A percentile compares a stretch with the other conserved stretches of the same genome.
Evolutionary conservation across 2,888 invertebrate genomes (phyloP).

Genomic region (Digitonthophagus gazella): DNA sequence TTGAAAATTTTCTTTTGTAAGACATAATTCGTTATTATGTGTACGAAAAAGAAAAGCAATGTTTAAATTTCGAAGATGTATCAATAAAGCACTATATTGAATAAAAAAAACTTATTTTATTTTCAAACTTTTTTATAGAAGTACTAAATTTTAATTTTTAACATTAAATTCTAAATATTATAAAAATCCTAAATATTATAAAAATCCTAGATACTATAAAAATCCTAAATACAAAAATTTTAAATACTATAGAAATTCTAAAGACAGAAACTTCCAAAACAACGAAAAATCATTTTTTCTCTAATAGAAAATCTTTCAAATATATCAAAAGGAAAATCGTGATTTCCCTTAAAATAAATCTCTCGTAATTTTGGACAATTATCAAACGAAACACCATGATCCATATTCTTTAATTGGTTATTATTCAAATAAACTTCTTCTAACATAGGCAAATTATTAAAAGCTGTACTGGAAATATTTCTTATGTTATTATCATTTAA

Average conservation of each 20-base stretch:
- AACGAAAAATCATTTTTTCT: too few species aligned
- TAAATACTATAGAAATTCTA: neutral
- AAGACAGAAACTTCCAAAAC: too few species aligned
- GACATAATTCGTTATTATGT: constrained; percentile 15
- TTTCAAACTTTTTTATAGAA: neutral
- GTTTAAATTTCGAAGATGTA: constrained; percentile 28
- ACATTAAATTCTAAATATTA: neutral
- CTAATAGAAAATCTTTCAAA: neutral
- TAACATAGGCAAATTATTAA: neutral
- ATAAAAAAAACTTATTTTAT: constrained; percentile 4
- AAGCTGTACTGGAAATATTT: neutral
- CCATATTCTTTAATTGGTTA: neutral
- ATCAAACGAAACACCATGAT: neutral
- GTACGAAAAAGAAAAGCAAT: constrained; percentile 25
- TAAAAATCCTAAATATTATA: too few species aligned
- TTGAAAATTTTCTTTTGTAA: constrained; percentile 23
- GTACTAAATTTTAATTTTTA: neutral
- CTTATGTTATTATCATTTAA: constrained; percentile 1
- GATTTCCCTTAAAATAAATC: neutral
- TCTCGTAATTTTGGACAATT: neutral
- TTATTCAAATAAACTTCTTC: neutral
- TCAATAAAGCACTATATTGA: constrained; percentile 31
- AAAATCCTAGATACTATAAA: too few species aligned
- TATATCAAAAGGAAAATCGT: neutral
- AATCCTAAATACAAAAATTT: neutral